Base-by-base conservation (phyloP, 1,140 invertebrate species). In the Neodiprion lecontei region DNA sequence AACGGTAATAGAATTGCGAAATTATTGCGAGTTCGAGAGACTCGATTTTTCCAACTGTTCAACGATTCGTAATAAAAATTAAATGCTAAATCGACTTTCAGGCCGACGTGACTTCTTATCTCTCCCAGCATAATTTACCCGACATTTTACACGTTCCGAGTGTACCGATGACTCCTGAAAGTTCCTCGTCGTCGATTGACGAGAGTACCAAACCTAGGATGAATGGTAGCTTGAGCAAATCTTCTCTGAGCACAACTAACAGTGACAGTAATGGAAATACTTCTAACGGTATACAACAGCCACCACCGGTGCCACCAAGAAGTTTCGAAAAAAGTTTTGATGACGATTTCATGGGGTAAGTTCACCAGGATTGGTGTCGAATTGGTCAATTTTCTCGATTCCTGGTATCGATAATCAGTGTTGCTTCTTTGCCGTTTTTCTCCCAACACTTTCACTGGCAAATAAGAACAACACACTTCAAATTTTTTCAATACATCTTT, bases 231-330 rank as follows among this genome's bases (percentile, higher is more conserved):
- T 72, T 69, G 49, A 77, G 73, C n/a, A 79, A 83, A 17, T 66
- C 74, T 9, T 65, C 76, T 1, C 49, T 81, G 9, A 65, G 80
- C 9, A 83, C 77, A 47, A 65, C 80, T 17, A 81, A 49, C 61
- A 83, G 75, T 53, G 87, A 88, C 28, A 85, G 78, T 10, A 90
- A 89, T 75, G 89, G 89, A 72, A 89, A 85, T 72, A 81, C 85
- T 1, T 86, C 86, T 0, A 89, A 89, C 80, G 88, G 88, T 47
- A 79, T 84, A 49, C 89, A 89, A 86, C 90, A 85, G 74, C 87
- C 89, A 78, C 92, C 92, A 47, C 92, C 93, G 70, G 91, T 93
- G 72, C 93, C 93, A 75, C 92, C 93, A 23, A 88, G 93, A 76
- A 89, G 90, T 78, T 88, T 92, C 74, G 91, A 93, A 76, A 91